A percentile compares a stretch with the other conserved stretches of the same genome.
Evolutionary conservation across 2,888 invertebrate species (phyloP).

Genomic region (Clistopyga incitator): DNA sequence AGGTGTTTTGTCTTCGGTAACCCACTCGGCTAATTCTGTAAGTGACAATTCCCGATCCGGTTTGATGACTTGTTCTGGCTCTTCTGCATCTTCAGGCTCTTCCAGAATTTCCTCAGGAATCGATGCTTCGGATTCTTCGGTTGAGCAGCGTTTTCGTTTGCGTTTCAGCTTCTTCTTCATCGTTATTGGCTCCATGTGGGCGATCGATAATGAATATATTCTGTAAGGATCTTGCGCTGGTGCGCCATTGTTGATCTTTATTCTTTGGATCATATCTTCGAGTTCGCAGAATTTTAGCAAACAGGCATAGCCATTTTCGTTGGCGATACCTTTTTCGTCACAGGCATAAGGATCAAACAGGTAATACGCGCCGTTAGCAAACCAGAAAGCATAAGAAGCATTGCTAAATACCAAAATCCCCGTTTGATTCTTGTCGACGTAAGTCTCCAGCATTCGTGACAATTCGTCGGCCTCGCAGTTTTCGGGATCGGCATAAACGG

Average conservation of each 20-base stretch:
- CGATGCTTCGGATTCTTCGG: slow-evolving; percentile 43
- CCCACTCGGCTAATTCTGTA: slow-evolving; percentile 77
- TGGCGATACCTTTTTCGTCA: slow-evolving; percentile 74
- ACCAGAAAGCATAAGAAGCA: slow-evolving; percentile 79
- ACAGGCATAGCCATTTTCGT: slow-evolving; percentile 72
- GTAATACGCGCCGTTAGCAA: slow-evolving; percentile 72
- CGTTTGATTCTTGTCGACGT: slow-evolving; percentile 73
- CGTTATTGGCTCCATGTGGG: slow-evolving; percentile 75
- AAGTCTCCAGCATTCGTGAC: slow-evolving; percentile 65
- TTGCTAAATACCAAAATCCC: slow-evolving; percentile 79
- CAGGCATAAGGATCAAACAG: slow-evolving; percentile 81
- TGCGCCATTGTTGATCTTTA: slow-evolving; percentile 73
- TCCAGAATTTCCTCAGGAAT: slow-evolving; percentile 41
- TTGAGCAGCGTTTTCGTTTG: slow-evolving; percentile 48
- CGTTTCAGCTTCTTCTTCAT: slow-evolving; percentile 47
- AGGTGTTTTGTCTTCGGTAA: slow-evolving; percentile 62
- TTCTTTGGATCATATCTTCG: slow-evolving; percentile 71
- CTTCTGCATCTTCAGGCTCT: slow-evolving; percentile 6
- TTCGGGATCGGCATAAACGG: slow-evolving; percentile 76
- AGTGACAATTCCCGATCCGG: slow-evolving; percentile 54
- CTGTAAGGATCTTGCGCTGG: slow-evolving; percentile 72
- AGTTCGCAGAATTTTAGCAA: slow-evolving; percentile 75
- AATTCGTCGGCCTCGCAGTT: slow-evolving; percentile 72
- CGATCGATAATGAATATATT: slow-evolving; percentile 76
- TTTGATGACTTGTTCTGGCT: slow-evolving; percentile 48